phyloP scores from a whole-genome alignment of 2,113 vertebrate species.

The Phaethon lepturus region DNA sequence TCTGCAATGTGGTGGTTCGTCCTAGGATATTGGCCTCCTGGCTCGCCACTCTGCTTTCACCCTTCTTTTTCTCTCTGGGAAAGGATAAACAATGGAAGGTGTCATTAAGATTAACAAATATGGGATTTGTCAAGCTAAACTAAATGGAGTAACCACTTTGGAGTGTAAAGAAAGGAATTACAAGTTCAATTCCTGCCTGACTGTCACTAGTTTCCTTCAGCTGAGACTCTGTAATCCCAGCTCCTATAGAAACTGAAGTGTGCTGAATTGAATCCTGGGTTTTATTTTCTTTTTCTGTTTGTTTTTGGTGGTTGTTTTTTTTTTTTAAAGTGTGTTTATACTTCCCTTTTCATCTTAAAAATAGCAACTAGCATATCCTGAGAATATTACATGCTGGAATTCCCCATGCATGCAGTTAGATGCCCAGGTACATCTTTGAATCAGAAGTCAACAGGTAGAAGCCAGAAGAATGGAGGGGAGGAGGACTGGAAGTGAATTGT shows the following conservation, averaged over 20 bases:
- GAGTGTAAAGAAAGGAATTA: background rate
- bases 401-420: background rate
- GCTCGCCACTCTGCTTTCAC: background rate
- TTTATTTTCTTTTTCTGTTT: background rate
- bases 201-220: background rate
- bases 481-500: background rate
- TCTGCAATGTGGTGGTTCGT: background rate
- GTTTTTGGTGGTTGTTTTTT: background rate
- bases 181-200: background rate
- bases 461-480: background rate
- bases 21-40: background rate
- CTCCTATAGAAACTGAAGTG: background rate
- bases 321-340: background rate
- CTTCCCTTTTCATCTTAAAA: background rate
- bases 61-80: background rate
- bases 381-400: background rate
- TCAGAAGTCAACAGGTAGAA: background rate
- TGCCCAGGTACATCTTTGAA: background rate
- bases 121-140: background rate
- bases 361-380: background rate
- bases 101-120: background rate
- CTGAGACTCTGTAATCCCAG: background rate
- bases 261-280: background rate
- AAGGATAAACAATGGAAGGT: background rate
- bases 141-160: background rate